Evolutionary conservation across 1,140 invertebrate species (phyloP).

Genomic region (Notospermus geniculatus): DNA sequence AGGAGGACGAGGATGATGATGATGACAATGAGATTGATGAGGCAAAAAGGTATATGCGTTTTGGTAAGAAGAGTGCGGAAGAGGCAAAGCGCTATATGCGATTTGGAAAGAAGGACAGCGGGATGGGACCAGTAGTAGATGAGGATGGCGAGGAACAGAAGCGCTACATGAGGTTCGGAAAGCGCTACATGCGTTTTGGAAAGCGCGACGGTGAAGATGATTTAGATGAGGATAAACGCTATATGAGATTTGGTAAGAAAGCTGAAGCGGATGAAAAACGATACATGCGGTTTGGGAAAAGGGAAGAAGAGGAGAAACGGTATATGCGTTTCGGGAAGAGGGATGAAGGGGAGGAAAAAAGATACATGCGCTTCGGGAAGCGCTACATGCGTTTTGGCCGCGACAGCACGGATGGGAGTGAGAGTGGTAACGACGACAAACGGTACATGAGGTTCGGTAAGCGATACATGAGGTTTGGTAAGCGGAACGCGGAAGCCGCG

Average conservation of each 20-base stretch:
- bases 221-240: background rate
- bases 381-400: background rate
- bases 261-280: too few relatives aligned
- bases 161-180: conserved; percentile 12
- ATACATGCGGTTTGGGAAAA: too few relatives aligned
- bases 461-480: conserved; percentile 9
- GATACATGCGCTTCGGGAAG: background rate
- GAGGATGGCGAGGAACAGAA: background rate
- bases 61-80: background rate
- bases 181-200: conserved; percentile 8
- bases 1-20: too few relatives aligned
- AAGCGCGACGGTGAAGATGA: background rate
- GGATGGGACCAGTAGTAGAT: background rate
- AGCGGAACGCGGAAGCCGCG: conserved; percentile 1
- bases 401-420: background rate
- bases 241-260: conserved; percentile 3
- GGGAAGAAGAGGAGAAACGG: background rate
- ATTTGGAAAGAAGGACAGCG: background rate
- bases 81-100: conserved; percentile 1
- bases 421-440: background rate
- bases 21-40: background rate
- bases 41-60: conserved; percentile 4
- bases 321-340: too few relatives aligned
- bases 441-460: conserved; percentile 13
- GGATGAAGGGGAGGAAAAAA: background rate